phyloP scores from a whole-genome alignment of 2,797 vertebrate species.

The Gallinago stenura region DNA sequence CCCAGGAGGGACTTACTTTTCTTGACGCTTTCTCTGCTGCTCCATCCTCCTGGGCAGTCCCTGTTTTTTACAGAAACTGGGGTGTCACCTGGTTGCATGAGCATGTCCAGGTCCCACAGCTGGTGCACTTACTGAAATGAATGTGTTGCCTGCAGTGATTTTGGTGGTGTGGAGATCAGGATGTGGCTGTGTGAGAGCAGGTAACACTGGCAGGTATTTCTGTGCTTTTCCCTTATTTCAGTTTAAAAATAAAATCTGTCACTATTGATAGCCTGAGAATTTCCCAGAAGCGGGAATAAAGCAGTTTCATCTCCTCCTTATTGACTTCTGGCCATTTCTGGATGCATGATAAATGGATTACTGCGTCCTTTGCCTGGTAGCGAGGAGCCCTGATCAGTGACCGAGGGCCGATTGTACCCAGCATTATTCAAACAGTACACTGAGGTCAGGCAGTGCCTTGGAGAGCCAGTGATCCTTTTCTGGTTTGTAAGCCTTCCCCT shows the following conservation, averaged over 20 bases:
- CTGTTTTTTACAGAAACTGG: neutral
- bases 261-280: neutral
- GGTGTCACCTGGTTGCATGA: neutral
- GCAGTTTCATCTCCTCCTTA: neutral
- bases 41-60: neutral
- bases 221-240: neutral
- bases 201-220: neutral
- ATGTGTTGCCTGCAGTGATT: neutral
- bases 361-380: neutral
- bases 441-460: neutral
- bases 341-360: neutral
- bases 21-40: neutral
- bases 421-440: neutral
- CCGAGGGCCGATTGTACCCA: too few species aligned
- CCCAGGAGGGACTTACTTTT: neutral
- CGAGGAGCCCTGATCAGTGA: accelerated
- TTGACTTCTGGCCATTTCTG: neutral
- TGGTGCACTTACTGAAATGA: neutral
- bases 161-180: neutral
- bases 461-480: neutral
- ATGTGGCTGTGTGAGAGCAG: accelerated
- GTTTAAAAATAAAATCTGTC: neutral
- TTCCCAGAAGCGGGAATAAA: neutral
- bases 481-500: neutral
- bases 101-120: neutral